Evolutionary conservation across 1,140 invertebrate species (phyloP), one percentile per base, ranked within the genome.

Genomic region (Drosophila bipectinata): DNA sequence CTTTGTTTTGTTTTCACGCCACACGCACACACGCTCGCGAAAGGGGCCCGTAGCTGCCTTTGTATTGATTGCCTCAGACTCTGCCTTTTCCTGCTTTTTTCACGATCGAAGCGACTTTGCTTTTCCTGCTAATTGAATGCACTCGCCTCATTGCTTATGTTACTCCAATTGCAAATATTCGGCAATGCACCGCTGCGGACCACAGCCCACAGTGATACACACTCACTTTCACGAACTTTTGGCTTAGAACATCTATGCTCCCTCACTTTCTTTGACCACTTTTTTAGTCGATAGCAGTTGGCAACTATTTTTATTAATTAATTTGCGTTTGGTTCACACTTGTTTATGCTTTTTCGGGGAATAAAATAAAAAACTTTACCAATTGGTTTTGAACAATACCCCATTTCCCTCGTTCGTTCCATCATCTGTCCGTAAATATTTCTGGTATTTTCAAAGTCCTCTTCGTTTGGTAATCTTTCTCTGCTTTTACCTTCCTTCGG

Each of bases 1-100:
- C 73, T 77, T 87, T 85, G 81, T 87, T 85, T 85, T 85, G 81
- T 85, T 85, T 84, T 87, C 81, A 81, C 41, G 15, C 34, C 73
- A 77, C 47, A 74, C 41, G 47, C 28, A 51, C 67, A 47, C 15
- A 37, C n/a, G 1, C 24, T 34, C 34, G 37, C 47, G 28, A 72
- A 76, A 62, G 69, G 64, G 62, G 74, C 55, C 60, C 59, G 73
- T 78, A 30, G 26, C 59, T 79, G 75, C 66, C 54, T 61, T 82
- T 47, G 63, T 85, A 85, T 85, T 85, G 81, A 87, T 87, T 81
- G 82, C 41, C 72, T 56, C 59, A 83, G 72, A 79, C 77, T 76
- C 59, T 41, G 60, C 53, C 21, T 10, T 18, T 9, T 47, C 44
- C 18, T 37, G 53, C 55, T 72, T 71, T 60, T 72, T 54, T 53